A percentile compares a stretch with the other conserved stretches of the same genome.
Conservation (phyloP, 2,888 invertebrate species). For the Himalopsyche japonica region DNA sequence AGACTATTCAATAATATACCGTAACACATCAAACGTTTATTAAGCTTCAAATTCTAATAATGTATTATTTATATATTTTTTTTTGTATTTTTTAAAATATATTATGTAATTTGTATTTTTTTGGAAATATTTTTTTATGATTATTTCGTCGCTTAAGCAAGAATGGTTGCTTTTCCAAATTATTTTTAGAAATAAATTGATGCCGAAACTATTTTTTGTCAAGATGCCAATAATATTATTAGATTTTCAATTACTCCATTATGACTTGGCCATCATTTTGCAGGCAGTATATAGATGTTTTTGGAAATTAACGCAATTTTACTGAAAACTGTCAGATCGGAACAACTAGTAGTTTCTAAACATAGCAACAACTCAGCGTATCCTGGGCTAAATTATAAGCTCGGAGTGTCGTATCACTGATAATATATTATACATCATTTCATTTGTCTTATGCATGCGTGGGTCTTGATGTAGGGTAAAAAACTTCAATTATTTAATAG, state of each 20-base stretch:
- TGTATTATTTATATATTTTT: too few relatives aligned
- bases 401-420: neutral
- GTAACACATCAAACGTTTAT: too few relatives aligned
- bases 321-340: conserved; percentile 24
- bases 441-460: neutral
- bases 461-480: too few relatives aligned
- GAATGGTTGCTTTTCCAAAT: neutral
- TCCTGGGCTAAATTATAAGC: neutral
- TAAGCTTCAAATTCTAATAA: too few relatives aligned
- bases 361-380: conserved; percentile 10
- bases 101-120: too few relatives aligned
- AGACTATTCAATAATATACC: too few relatives aligned
- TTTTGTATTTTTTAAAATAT: too few relatives aligned
- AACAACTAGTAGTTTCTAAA: conserved; percentile 26
- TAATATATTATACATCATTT: neutral
- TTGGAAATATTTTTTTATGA: neutral
- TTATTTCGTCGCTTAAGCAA: neutral
- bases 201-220: neutral
- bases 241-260: neutral
- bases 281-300: neutral
- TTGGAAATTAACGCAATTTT: conserved; percentile 19
- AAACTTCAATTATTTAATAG: too few relatives aligned
- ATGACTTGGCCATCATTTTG: neutral
- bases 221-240: neutral
- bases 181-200: neutral